These are phyloP conservation scores for Cardiocondyla obscurior DNA, from an alignment of 1,140 invertebrate genomes.

Conservation along the genomic window DNA sequence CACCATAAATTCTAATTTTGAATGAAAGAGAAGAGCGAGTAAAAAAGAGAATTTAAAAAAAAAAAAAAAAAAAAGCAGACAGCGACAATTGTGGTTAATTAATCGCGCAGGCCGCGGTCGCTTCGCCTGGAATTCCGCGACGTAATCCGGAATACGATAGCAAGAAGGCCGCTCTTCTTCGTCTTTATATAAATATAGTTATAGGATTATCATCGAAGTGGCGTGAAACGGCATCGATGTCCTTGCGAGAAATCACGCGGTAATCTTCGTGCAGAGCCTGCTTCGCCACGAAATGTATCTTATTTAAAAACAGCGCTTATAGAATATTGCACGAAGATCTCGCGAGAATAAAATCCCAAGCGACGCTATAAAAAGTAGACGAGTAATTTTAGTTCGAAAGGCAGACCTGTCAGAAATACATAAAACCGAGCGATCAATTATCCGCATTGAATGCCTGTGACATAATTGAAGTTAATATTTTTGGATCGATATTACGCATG, in stretches of 20 bases:
- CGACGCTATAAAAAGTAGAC: neutral
- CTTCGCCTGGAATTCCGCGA: conserved; percentile 37
- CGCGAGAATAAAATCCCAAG: neutral
- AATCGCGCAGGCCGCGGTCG: conserved; percentile 62
- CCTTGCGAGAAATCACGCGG: conserved; percentile 10
- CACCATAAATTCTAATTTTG: conserved; percentile 78
- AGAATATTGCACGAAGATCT: neutral
- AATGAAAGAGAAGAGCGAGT: conserved; percentile 62
- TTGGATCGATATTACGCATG: conserved; percentile 5
- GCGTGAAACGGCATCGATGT: neutral
- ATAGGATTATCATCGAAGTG: conserved; percentile 23
- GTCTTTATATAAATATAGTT: conserved; percentile 2
- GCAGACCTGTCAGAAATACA: neutral
- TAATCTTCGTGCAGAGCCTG: neutral
- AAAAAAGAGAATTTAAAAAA: no score
- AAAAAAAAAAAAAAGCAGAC: conserved; percentile 76
- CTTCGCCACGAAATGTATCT: neutral
- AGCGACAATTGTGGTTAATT: conserved; percentile 79
- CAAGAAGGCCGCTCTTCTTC: conserved; percentile 1
- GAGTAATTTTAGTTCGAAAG: neutral
- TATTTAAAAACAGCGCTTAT: neutral
- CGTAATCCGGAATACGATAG: conserved; percentile 17
- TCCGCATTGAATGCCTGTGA: neutral
- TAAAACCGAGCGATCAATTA: neutral
- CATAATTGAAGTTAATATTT: conserved; percentile 40